Conservation (phyloP, 1,140 invertebrate genomes). For the Dendroctonus ponderosae region DNA sequence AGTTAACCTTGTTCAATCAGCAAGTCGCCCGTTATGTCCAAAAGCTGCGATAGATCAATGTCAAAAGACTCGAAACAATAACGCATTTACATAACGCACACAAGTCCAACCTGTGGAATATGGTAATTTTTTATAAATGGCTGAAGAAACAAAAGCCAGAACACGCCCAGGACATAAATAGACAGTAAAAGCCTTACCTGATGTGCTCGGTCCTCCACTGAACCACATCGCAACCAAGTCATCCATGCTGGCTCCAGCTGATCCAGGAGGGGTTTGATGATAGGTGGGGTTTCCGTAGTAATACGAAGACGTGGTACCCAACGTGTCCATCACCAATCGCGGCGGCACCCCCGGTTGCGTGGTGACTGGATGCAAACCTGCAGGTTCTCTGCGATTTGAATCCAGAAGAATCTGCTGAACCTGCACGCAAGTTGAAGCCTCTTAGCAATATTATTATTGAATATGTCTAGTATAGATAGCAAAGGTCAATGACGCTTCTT, state of each 20-base stretch:
- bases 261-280: constrained; percentile 48
- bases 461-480: too few species aligned
- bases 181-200: constrained; percentile 44
- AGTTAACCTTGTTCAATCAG: constrained; percentile 3
- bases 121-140: background rate
- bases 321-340: constrained; percentile 38
- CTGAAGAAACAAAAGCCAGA: too few species aligned
- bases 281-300: constrained; percentile 23
- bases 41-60: constrained; percentile 9
- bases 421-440: constrained; percentile 3
- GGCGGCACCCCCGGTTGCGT: constrained; percentile 46
- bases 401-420: constrained; percentile 57
- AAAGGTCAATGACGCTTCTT: background rate
- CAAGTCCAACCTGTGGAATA: background rate
- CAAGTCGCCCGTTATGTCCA: background rate
- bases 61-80: constrained; percentile 3
- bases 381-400: constrained; percentile 44
- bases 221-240: constrained; percentile 58
- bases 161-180: too few species aligned
- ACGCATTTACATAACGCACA: background rate
- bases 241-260: constrained; percentile 47
- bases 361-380: constrained; percentile 16
- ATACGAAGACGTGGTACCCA: constrained; percentile 16
- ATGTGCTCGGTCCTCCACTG: constrained; percentile 50
- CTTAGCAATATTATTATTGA: too few species aligned